Conservation (phyloP, 2,113 vertebrate species). For the Rhynchopsitta pachyrhyncha region DNA sequence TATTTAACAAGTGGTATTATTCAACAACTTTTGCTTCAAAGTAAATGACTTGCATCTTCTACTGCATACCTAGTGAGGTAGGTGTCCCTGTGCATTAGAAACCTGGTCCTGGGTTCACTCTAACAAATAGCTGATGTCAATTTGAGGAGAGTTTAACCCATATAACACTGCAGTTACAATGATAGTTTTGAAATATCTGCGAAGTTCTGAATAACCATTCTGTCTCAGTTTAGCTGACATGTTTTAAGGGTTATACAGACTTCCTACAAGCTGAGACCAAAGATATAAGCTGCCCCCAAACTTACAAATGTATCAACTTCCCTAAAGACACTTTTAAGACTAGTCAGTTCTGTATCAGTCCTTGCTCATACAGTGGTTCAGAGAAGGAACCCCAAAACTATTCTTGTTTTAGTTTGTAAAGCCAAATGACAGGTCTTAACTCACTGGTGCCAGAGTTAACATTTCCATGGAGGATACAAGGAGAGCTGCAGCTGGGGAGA, state of each 20-base stretch:
- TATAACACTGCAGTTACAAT: neutral
- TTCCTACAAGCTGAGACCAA: neutral
- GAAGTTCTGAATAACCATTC: neutral
- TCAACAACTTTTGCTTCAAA: neutral
- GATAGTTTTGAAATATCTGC: neutral
- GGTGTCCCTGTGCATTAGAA: neutral
- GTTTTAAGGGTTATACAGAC: neutral
- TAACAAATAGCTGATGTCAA: neutral
- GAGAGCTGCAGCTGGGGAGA: neutral
- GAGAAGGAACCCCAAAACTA: neutral
- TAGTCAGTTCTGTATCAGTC: neutral
- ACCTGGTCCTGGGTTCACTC: neutral
- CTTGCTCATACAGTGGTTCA: neutral
- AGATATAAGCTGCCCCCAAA: neutral
- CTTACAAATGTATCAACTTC: neutral
- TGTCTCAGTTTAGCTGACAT: neutral
- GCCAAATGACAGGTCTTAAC: neutral
- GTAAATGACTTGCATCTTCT: neutral
- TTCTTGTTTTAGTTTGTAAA: neutral
- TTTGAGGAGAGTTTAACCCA: neutral
- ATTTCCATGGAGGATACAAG: neutral
- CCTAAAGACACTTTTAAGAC: neutral
- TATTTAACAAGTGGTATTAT: neutral
- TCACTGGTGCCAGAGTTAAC: neutral
- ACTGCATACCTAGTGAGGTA: neutral